A percentile compares a stretch with the other conserved stretches of the same genome.
These are phyloP conservation scores for Leucosticte australis DNA, from an alignment of 2,113 vertebrate genomes.

Conservation along the genomic window DNA sequence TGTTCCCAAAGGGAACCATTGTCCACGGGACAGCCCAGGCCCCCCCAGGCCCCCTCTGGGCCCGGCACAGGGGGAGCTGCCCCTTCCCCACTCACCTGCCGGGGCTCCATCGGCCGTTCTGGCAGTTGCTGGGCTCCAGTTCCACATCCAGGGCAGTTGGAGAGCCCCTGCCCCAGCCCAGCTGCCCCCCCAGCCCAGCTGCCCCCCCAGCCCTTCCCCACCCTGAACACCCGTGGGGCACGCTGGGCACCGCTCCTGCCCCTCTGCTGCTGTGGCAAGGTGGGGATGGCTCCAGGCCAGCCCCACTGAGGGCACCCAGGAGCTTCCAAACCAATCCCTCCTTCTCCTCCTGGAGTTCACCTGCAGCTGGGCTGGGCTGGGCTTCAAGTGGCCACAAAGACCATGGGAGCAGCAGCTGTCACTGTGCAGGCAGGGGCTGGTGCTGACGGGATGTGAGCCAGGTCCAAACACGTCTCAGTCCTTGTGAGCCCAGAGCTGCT, in stretches of 20 bases:
- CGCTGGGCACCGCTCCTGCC: neutral
- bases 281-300: slow-evolving; percentile 15
- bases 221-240: rapidly evolving
- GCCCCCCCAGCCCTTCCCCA: neutral
- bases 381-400: neutral
- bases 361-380: neutral
- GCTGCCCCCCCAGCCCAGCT: neutral
- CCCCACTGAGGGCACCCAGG: slow-evolving; percentile 13
- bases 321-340: neutral
- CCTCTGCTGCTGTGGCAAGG: slow-evolving; percentile 20
- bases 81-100: neutral
- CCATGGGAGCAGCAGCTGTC: neutral
- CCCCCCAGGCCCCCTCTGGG: no score
- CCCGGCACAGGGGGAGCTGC: neutral
- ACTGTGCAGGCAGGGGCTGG: neutral
- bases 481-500: neutral
- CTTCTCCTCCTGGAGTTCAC: neutral
- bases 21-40: rapidly evolving
- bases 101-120: neutral
- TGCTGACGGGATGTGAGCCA: neutral
- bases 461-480: neutral
- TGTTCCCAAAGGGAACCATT: neutral
- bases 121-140: neutral
- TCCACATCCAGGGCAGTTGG: neutral
- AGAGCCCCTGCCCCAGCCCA: neutral